phyloP scores from a whole-genome alignment of 2,888 invertebrate genomes.

The Anticlea derivata region DNA sequence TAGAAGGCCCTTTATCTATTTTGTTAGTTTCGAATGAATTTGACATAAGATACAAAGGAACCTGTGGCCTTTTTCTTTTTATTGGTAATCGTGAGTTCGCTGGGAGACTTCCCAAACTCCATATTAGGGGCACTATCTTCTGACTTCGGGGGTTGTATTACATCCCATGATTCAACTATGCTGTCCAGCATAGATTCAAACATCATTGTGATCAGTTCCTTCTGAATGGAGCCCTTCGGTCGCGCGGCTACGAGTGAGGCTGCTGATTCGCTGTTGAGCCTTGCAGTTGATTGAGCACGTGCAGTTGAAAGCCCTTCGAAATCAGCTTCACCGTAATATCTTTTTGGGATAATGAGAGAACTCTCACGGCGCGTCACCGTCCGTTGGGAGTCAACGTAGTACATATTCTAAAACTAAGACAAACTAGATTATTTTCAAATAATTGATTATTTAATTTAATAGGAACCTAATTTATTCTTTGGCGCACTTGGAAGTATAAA shows the following conservation, averaged over 20 bases:
- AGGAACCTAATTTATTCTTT: no score
- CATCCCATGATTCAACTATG: constrained; percentile 69
- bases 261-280: constrained; percentile 47
- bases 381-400: constrained; percentile 65
- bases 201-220: constrained; percentile 63
- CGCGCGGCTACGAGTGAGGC: constrained; percentile 37
- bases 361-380: constrained; percentile 70
- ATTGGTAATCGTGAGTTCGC: constrained; percentile 50
- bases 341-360: constrained; percentile 52
- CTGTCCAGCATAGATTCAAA: constrained; percentile 69
- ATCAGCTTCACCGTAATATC: constrained; percentile 32
- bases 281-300: constrained; percentile 44
- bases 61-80: constrained; percentile 54
- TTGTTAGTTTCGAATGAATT: not conserved
- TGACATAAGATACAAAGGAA: constrained; percentile 1
- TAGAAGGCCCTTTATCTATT: no score
- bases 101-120: constrained; percentile 50
- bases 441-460: no score
- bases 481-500: no score
- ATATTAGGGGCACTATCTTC: constrained; percentile 43
- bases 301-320: constrained; percentile 41
- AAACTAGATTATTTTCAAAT: no score
- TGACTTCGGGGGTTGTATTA: constrained; percentile 47
- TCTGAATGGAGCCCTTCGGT: constrained; percentile 57
- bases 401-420: constrained; percentile 47